Evolutionary conservation across 2,888 invertebrate genomes (phyloP), one percentile per base, ranked within the genome.

Genomic region (Antheraea yamamai): DNA sequence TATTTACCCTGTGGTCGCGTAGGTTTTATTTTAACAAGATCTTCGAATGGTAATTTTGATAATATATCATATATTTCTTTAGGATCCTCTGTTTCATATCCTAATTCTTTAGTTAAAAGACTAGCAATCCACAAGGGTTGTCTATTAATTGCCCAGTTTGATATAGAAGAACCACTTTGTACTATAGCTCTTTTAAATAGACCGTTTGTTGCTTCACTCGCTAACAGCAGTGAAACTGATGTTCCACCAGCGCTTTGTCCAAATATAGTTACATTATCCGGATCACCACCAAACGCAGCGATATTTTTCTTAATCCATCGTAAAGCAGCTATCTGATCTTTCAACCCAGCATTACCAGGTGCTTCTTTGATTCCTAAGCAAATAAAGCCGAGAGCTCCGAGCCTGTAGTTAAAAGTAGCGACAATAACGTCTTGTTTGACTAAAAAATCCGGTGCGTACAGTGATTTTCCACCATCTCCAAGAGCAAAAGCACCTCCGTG

Each of bases 181-280:
- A 92, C 77, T 35, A 95, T 94, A 1, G 87, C 93, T 85, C 84
- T 91, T 10, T 91, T 83, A 77, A 93, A 93, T 16, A 95, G 81
- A 2, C 91, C 93, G 73, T 88, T 80, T 4, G 93, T 88, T 18
- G 83, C 80, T 51, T 90, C 81, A 81, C 91, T 93, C 10, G 89
- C 88, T 75, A 92, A 52, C 20, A 94, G 79, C 26, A 93, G 75
- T 0, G 94, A 89, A 1, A 83, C 79, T 0, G 93, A 93, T 0
- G 89, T 85, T 1, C 85, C 93, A 30, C 94, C 94, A 73, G 94
- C 94, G 75, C 94, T 94, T 82, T 93, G 92, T 8, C 94, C 94
- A 78, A 94, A 94, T 7, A 93, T 23, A 0, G 94, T 94, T 3
- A 95, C 79, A 81, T 93, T 92, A 55, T 94, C 89, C 10, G 91